Evolutionary conservation across 53 echinoderm and acorn worm genomes (phyloP).

Genomic region (Paelopatides confundens): DNA sequence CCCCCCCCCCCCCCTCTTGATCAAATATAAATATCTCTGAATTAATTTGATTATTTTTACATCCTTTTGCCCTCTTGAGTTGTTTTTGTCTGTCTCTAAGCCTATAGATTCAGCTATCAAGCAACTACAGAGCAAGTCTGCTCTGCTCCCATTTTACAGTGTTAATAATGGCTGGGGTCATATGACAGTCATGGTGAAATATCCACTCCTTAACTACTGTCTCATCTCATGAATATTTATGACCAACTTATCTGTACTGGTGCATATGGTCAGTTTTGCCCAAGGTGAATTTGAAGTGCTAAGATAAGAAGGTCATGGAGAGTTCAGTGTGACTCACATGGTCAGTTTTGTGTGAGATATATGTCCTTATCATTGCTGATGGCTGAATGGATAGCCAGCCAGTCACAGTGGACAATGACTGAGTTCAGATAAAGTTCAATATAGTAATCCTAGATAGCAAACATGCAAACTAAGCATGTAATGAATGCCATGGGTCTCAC

Average conservation of each 20-base stretch:
- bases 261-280: not conserved
- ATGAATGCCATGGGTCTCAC: not conserved
- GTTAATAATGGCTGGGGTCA: not conserved
- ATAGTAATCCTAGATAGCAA: not conserved
- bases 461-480: not conserved
- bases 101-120: too few species aligned
- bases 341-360: not conserved
- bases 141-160: not conserved
- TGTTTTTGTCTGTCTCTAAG: too few species aligned
- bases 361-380: not conserved
- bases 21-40: too few species aligned
- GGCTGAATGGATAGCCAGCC: too few species aligned
- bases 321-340: conserved; percentile 13
- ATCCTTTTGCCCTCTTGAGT: too few species aligned
- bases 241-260: not conserved
- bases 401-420: too few species aligned
- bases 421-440: not conserved
- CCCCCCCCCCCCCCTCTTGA: too few species aligned
- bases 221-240: conserved; percentile 1
- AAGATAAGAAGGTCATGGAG: conserved; percentile 6
- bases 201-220: too few species aligned
- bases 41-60: too few species aligned
- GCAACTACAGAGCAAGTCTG: too few species aligned
- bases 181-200: not conserved
- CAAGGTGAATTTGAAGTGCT: not conserved